Base-by-base conservation (phyloP, 1,140 invertebrate species). In the Drosophila neocordata region DNA sequence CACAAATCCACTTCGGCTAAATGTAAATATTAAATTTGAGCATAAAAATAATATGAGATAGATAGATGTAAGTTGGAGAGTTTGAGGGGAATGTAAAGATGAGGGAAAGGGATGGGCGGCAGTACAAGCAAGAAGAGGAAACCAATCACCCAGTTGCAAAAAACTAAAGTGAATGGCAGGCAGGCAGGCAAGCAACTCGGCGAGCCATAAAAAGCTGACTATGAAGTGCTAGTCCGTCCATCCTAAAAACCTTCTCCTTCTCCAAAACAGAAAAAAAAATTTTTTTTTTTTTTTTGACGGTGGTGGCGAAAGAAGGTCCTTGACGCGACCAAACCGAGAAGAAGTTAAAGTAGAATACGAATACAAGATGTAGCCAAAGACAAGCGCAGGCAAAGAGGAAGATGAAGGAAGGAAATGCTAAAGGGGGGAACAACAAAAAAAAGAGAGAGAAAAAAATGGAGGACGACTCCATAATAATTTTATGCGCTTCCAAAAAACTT, bases 401-500 rank as follows among this genome's bases (percentile, higher is more conserved):
- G 11, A 52, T 6, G 27, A 51, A 20, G 31, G 27, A 51, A 20
- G 31, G 35, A 38, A 13, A 37, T 4, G 37, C 12, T 13, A 22
- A 34, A 6, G 22, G n/a, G n/a, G n/a, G 4, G 4, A 24, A 24
- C 1, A 24, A 24, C 1, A 24, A 24, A 24, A 24, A 24, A 24
- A 31, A 31, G 6, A 31, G 18, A 58, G 18, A 13, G 8, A 8
- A 20, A 65, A 74, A 78, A 78, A 71, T 64, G 72, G 18, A 72
- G 65, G 81, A 82, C 67, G 79, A 88, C 83, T 87, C 83, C 82
- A 87, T 87, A 87, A 87, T 87, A 87, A 87, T 87, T 87, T 87
- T 87, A 87, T 87, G 82, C 83, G 83, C 82, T 87, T 87, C 82
- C 82, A 88, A 87, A 85, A 87, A 87, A 87, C 82, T 87, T 87